Evolutionary conservation across 2,797 vertebrate genomes (phyloP).

Genomic region (Antennarius maculatus): DNA sequence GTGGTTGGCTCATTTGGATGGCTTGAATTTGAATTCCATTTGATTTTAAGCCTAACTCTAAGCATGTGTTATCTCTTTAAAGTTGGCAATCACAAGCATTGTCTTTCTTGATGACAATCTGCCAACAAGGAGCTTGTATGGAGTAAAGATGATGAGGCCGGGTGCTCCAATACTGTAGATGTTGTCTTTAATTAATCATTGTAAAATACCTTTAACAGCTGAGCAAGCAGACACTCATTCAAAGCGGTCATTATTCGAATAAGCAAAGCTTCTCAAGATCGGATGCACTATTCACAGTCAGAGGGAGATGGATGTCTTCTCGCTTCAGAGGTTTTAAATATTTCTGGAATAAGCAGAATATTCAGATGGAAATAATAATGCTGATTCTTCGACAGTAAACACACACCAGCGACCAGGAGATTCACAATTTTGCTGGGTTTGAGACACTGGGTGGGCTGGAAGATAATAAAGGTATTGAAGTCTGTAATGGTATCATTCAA

Average conservation of each 20-base stretch:
- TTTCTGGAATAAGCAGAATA: slow-evolving; percentile 37
- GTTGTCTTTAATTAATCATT: slow-evolving; percentile 57
- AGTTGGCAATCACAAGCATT: slow-evolving; percentile 24
- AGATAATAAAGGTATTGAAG: background rate
- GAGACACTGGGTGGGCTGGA: background rate
- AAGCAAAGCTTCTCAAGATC: slow-evolving; percentile 29
- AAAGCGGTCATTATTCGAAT: slow-evolving; percentile 32
- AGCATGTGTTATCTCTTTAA: slow-evolving; percentile 26
- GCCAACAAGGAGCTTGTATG: slow-evolving; percentile 14
- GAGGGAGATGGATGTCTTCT: slow-evolving; percentile 19
- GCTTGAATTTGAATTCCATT: too few species aligned
- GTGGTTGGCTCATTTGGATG: background rate
- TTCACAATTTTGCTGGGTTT: slow-evolving; percentile 22
- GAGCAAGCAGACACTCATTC: slow-evolving; percentile 32
- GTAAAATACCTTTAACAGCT: slow-evolving; percentile 39
- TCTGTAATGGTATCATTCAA: slow-evolving; percentile 24
- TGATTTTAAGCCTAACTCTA: slow-evolving; percentile 12
- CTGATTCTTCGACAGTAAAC: slow-evolving; percentile 31
- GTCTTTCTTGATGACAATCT: slow-evolving; percentile 26
- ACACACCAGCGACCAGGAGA: slow-evolving; percentile 22
- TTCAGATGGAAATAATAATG: slow-evolving; percentile 39
- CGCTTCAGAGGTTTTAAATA: slow-evolving; percentile 33
- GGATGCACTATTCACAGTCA: slow-evolving; percentile 20
- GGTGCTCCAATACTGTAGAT: slow-evolving; percentile 34
- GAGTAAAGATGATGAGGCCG: slow-evolving; percentile 36